Base-by-base conservation (phyloP, 1,140 invertebrate genomes). In the Holcopasites calliopsidis region DNA sequence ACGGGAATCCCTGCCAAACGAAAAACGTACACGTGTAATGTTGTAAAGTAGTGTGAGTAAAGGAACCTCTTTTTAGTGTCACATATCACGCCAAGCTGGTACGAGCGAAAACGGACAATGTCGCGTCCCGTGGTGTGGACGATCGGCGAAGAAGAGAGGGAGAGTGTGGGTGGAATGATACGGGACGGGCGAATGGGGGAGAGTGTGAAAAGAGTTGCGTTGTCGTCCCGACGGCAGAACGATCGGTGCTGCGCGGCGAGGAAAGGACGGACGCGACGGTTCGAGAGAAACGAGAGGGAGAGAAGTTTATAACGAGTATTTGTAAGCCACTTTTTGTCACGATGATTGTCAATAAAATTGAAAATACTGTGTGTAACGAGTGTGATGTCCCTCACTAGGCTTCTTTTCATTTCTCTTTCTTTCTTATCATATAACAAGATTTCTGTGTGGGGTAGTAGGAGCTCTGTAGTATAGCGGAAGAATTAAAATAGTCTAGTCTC, bases 281-380 rank as follows among this genome's bases (percentile, higher is more conserved):
- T 47, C 26, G 31, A 42, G 42, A 49, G 55, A 54, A 54, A 66
- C 18, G 58, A 79, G 60, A 64, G 68, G 68, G 57, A 70, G n/a
- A n/a, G 71, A 64, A 79, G 50, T 86, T 85, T 85, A 82, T 83
- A 85, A 83, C 66, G 79, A 81, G 69, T 84, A 87, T 86, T 85
- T 85, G 84, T 83, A 83, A 86, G 82, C 68, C 77, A 86, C 78
- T 85, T 87, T 88, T 87, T 88, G 86, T 88, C 86, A 87, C 82
- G 79, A 84, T 86, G 73, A 87, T 87, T 87, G 84, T 87, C 83
- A 88, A 88, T 87, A 88, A 87, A 87, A 85, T 71, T 55, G 68
- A 78, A 80, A 80, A 80, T 81, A 84, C 50, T 84, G 75, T 84
- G 75, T 81, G 78, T 76, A 76, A 77, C 57, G 73, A 69, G 40